Base-by-base conservation (phyloP, 2,797 vertebrate genomes). In the Mormyrus hasselquistii region DNA sequence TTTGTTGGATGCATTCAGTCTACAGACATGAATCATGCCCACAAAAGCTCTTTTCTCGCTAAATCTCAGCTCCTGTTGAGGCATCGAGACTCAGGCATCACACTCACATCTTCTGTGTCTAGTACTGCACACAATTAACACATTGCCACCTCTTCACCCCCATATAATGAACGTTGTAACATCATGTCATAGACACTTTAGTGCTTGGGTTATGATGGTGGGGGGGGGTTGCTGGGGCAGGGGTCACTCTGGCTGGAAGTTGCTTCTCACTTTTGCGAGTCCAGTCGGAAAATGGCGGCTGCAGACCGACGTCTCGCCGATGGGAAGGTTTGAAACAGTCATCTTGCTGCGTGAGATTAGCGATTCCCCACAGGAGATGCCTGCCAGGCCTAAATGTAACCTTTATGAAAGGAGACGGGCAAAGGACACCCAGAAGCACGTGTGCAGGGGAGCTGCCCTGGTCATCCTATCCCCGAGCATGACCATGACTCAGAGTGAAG, bases 11-110 rank as follows among this genome's bases (percentile, higher is more conserved):
- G 59, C 34, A 38, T 83, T 91, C 91, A 92, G 92, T 94, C 92
- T 94, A 94, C 93, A 93, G 93, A 92, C 92, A 93, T 95, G 94
- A 96, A 93, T 95, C 94, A 95, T 94, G 94, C 93, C 91, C 85
- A 69, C 92, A 93, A 93, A 92, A 94, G 93, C 92, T 84, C 91
- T 92, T 93, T 55, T 55, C 65, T 87, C 25, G 29, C 12, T 34
- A 86, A 86, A 86, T 65, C 47, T 22, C 41, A 50, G 41, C 44
- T 84, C 14, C 34, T 44, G 73, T 47, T 85, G 25, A 34, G 52
- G 50, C 4, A 34, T 50, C 9, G n/a, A 22, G 76, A 38, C 76
- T 38, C 10, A 73, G 73, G 38, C 22, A 47, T 25, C 44, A 84
- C 8, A 44, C 16, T 10, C 41, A 50, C 44, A 84, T 84, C 82